A percentile compares a stretch with the other conserved stretches of the same genome.
Conservation (phyloP, 2,888 invertebrate genomes). For the Drosophila merina region DNA sequence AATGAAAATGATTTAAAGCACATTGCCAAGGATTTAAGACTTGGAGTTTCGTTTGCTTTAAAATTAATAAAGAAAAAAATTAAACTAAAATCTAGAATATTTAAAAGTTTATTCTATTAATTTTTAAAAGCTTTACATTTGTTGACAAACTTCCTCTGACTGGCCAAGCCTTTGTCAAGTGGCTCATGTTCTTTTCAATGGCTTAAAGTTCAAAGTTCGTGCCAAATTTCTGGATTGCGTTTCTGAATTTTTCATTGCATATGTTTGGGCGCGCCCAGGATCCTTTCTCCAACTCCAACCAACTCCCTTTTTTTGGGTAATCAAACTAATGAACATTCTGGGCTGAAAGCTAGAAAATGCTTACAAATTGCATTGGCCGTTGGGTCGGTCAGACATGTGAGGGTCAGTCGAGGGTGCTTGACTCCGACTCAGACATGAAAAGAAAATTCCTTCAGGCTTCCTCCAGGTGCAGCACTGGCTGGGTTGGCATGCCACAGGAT, state of each 20-base stretch:
- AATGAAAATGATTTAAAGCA: conserved; percentile 80
- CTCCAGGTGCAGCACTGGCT: conserved; percentile 11
- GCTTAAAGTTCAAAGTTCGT: conserved; percentile 63
- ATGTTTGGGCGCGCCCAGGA: conserved; percentile 14
- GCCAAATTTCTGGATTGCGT: conserved; percentile 24
- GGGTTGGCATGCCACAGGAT: conserved; percentile 18
- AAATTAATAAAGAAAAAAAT: too few species aligned
- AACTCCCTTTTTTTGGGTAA: conserved; percentile 35
- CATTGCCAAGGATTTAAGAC: conserved; percentile 51
- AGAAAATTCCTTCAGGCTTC: conserved; percentile 20
- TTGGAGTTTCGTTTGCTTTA: background rate
- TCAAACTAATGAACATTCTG: conserved; percentile 63
- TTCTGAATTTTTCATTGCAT: conserved; percentile 48
- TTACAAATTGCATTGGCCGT: conserved; percentile 42
- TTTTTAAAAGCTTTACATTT: too few species aligned
- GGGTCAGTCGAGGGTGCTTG: conserved; percentile 30
- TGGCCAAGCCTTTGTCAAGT: conserved; percentile 31
- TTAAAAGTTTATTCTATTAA: too few species aligned
- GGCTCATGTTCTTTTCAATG: conserved; percentile 5
- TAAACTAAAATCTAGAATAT: too few species aligned
- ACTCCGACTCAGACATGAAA: conserved; percentile 31
- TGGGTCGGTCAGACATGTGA: conserved; percentile 16
- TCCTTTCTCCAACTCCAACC: conserved; percentile 9
- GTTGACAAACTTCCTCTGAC: too few species aligned
- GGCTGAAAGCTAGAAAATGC: conserved; percentile 21